These are phyloP conservation scores for Tribolium madens DNA, from an alignment of 1,140 invertebrate species.

Conservation along the genomic window DNA sequence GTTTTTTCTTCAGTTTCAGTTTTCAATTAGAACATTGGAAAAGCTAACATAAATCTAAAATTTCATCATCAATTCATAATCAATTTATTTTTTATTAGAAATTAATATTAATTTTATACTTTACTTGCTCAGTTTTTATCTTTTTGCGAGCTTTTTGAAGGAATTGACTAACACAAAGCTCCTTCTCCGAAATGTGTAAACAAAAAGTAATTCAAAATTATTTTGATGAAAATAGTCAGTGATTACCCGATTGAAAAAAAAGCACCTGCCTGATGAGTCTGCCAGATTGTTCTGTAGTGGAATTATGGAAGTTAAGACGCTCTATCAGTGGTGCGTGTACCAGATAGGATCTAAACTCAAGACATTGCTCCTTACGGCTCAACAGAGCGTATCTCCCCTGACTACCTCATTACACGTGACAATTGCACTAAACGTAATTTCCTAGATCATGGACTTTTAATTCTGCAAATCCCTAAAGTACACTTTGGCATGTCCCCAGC, in stretches of 20 bases:
- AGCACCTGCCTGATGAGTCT: constrained; percentile 32
- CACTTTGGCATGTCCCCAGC: not conserved
- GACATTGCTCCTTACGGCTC: constrained; percentile 56
- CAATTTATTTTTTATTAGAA: too few species aligned
- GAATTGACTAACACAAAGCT: too few species aligned
- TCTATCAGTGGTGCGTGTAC: constrained; percentile 50
- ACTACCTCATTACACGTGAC: constrained; percentile 59
- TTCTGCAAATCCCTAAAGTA: constrained; percentile 34
- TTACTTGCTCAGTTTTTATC: too few species aligned
- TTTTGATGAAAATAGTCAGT: not conserved
- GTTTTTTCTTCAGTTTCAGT: not conserved
- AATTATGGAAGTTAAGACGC: constrained; percentile 42
- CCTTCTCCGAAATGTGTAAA: not conserved
- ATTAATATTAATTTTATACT: too few species aligned
- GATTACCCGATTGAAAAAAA: constrained; percentile 8
- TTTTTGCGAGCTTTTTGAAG: too few species aligned
- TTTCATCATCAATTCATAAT: too few species aligned
- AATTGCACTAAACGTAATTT: constrained; percentile 54
- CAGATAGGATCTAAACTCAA: constrained; percentile 47
- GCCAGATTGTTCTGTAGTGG: constrained; percentile 23
- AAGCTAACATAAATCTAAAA: too few species aligned
- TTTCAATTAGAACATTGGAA: not conserved
- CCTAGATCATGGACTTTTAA: constrained; percentile 39
- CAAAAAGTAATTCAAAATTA: not conserved
- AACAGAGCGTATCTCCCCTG: constrained; percentile 57